These are phyloP conservation scores for Ramphastos sulfuratus DNA, from an alignment of 2,113 vertebrate species.

Conservation along the genomic window DNA sequence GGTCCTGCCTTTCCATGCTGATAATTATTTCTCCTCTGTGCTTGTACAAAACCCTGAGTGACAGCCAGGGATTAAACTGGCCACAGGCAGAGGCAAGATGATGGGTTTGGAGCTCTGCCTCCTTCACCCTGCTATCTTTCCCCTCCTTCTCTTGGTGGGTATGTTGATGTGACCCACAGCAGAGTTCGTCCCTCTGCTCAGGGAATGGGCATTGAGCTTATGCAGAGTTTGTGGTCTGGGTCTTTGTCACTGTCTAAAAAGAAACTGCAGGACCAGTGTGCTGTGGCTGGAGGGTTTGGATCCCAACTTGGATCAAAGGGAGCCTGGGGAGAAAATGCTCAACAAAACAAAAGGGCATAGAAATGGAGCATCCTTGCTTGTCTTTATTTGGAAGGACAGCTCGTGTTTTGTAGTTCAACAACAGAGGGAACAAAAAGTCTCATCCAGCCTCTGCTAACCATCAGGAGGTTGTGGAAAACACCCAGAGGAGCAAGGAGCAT, in stretches of 20 bases:
- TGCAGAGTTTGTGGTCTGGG: not conserved
- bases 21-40: not conserved
- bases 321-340: not conserved
- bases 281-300: not conserved
- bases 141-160: not conserved
- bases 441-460: not conserved
- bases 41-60: not conserved
- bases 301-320: not conserved
- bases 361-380: not conserved
- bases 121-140: not conserved
- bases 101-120: not conserved
- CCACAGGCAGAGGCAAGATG: not conserved
- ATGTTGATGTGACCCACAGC: fast-evolving
- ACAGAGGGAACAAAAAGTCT: not conserved
- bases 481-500: slow-evolving; percentile 60
- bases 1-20: not conserved
- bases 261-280: not conserved
- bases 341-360: not conserved
- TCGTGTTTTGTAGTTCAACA: not conserved
- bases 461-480: slow-evolving; percentile 72
- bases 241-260: not conserved
- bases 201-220: fast-evolving
- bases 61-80: not conserved
- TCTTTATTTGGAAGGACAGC: not conserved
- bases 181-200: not conserved